Evolutionary conservation across 2,113 vertebrate species (phyloP).

Genomic region (Paradoxurus hermaphroditus): DNA sequence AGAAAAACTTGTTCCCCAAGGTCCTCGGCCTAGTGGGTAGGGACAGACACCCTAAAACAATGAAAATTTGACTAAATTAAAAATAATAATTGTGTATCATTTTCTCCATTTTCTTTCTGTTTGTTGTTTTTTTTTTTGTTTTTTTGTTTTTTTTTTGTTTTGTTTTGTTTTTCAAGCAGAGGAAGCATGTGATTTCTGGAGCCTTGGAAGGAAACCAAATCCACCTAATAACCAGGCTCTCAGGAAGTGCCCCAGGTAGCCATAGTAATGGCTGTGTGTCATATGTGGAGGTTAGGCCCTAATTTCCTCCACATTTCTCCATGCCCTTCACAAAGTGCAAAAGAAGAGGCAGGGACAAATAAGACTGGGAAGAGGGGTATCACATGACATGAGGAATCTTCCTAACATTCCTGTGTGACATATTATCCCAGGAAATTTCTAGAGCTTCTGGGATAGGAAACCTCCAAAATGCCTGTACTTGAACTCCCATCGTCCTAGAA

Average conservation of each 20-base stretch:
- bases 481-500: background rate
- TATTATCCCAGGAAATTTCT: background rate
- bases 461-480: background rate
- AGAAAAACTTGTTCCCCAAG: background rate
- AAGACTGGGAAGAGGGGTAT: background rate
- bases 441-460: background rate
- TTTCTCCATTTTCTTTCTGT: background rate
- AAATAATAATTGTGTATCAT: background rate
- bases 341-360: background rate
- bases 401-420: background rate
- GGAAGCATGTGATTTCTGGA: background rate
- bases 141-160: too few species aligned
- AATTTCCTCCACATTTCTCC: background rate
- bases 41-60: background rate
- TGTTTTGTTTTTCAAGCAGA: background rate
- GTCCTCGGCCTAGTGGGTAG: background rate
- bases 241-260: background rate
- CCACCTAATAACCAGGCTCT: background rate
- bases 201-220: background rate
- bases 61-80: background rate
- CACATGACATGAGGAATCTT: background rate
- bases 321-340: background rate
- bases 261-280: background rate
- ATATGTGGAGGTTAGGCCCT: rapidly evolving
- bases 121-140: too few species aligned